Evolutionary conservation across 2,113 vertebrate species (phyloP), one percentile per base, ranked within the genome.

Genomic region (Hystrix brachyura): DNA sequence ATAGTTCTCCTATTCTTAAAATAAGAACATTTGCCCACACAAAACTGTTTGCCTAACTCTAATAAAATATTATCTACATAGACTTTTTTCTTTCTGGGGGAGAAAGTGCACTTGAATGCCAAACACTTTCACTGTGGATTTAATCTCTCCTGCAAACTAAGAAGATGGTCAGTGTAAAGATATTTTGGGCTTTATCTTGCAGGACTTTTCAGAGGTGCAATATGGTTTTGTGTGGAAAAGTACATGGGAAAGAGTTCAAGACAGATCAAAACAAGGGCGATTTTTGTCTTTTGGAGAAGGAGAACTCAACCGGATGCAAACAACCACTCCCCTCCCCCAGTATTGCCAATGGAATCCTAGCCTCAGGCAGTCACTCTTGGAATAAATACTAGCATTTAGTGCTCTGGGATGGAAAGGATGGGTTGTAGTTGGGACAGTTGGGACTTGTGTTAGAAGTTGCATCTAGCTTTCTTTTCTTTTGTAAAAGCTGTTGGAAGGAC

Each of bases 1-100:
- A 96, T 95, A 94, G 88, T 93, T 93, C 38, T 96, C 46, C 15
- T 95, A 74, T 94, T 97, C 76, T 67, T 93, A 96, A 97, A 98
- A 95, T 96, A 94, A 97, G 93, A 95, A 94, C 60, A 93, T 82
- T 97, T 96, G 23, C 55, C 65, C n/a, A 96, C 86, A 96, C 60
- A 67, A 91, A 98, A 95, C 48, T 83, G 93, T 96, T 94, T 94
- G 34, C 72, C 59, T 97, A 82, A 55, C 29, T 96, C 64, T 94
- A 96, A 94, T 92, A 94, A 96, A 96, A 87, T 94, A 95, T 92
- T 98, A 94, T 83, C 65, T 86, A 88, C 32, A 85, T 34, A 60
- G 29, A 85, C 13, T 91, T 60, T 94, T 94, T 91, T 69, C 38
- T 86, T 94, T 60, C 64, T 65, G 69, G 23, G 80, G 14, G 84